These are phyloP conservation scores for Polypedilum pembai DNA, from an alignment of 1,140 invertebrate genomes.

Conservation along the genomic window DNA sequence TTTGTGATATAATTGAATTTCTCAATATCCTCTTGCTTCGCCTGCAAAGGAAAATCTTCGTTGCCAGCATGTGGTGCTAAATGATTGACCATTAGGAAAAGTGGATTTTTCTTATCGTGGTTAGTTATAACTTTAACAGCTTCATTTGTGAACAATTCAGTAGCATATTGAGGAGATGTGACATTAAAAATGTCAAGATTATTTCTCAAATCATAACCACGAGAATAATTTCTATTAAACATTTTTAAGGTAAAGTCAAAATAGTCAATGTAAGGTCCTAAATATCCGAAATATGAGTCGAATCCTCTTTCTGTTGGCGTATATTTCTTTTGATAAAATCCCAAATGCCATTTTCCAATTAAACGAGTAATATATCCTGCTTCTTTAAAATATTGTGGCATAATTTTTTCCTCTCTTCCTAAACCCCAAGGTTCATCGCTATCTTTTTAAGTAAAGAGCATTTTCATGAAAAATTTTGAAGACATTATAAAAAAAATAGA, in stretches of 20 bases:
- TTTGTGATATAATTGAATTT: constrained; percentile 69
- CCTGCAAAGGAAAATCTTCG: constrained; percentile 60
- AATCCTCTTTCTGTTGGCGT: constrained; percentile 48
- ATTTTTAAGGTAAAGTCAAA: constrained; percentile 60
- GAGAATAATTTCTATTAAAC: constrained; percentile 48
- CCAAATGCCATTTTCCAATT: constrained; percentile 88
- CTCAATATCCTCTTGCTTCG: constrained; percentile 62
- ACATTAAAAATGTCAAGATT: constrained; percentile 54
- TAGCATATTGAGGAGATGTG: constrained; percentile 58
- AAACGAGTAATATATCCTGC: constrained; percentile 73
- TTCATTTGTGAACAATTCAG: constrained; percentile 67
- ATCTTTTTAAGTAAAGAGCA: no score
- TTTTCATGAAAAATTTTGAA: no score
- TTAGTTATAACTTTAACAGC: constrained; percentile 57
- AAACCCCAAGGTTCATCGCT: constrained; percentile 66
- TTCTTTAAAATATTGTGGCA: constrained; percentile 68
- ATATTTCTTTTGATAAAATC: constrained; percentile 49
- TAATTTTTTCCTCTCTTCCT: constrained; percentile 57
- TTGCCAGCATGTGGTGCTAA: constrained; percentile 72
- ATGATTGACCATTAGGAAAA: constrained; percentile 76
- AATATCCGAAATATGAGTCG: constrained; percentile 77
- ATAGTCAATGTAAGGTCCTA: constrained; percentile 75
- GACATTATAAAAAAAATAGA: no score
- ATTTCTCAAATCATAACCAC: constrained; percentile 60
- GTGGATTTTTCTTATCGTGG: constrained; percentile 53